Conservation (phyloP, 2,797 vertebrate species). For the Clamator glandarius region DNA sequence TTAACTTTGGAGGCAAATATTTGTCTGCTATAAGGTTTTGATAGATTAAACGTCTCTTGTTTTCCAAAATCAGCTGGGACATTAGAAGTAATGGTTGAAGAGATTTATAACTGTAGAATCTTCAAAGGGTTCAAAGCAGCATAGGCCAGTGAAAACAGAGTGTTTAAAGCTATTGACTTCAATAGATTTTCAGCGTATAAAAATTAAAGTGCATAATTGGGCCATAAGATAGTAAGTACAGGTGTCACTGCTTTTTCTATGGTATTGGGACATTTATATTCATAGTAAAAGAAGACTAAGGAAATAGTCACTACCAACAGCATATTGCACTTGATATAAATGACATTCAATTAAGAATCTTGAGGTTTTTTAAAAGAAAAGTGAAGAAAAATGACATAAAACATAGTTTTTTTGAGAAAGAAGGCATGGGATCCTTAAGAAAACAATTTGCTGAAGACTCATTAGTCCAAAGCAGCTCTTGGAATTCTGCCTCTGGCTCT, state of each 20-base stretch:
- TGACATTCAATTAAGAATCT: slow-evolving; percentile 41
- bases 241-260: slow-evolving; percentile 24
- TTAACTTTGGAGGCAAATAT: not conserved
- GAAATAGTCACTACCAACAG: not conserved
- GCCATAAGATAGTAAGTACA: not conserved
- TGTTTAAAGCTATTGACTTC: not conserved
- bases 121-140: not conserved
- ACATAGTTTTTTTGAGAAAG: slow-evolving; percentile 37
- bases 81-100: not conserved
- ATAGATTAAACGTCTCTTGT: not conserved
- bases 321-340: slow-evolving; percentile 45
- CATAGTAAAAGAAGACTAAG: not conserved
- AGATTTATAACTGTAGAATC: not conserved
- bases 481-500: slow-evolving; percentile 72
- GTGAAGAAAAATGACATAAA: slow-evolving; percentile 27
- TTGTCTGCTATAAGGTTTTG: not conserved
- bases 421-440: slow-evolving; percentile 56
- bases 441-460: slow-evolving; percentile 78
- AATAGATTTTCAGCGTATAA: not conserved
- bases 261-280: slow-evolving; percentile 4
- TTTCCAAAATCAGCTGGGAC: not conserved
- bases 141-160: not conserved
- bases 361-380: not conserved
- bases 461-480: slow-evolving; percentile 76
- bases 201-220: not conserved